Conservation (phyloP, 2,113 vertebrate species). For the Sakesphorus luctuosus region DNA sequence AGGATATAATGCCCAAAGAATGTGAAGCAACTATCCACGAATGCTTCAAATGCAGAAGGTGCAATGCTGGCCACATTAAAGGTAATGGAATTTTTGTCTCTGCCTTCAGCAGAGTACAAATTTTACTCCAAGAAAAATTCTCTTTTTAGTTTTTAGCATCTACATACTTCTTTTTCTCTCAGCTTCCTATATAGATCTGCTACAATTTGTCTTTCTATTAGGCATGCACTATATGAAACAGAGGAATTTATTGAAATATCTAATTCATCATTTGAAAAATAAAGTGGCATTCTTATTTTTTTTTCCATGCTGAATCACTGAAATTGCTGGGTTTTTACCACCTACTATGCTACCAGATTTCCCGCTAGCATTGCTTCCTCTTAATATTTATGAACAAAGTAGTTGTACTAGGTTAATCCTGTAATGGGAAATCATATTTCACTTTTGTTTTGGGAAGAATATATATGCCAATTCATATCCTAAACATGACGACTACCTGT, state of each 20-base stretch:
- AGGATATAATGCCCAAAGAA: background rate
- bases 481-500: background rate
- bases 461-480: background rate
- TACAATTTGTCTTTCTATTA: background rate
- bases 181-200: background rate
- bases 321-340: background rate
- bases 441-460: background rate
- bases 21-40: background rate
- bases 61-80: background rate
- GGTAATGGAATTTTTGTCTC: background rate
- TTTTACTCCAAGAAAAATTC: background rate
- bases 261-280: background rate
- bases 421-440: background rate
- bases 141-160: background rate
- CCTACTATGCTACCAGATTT: background rate
- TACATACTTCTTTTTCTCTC: background rate
- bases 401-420: background rate
- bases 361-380: background rate
- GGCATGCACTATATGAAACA: background rate
- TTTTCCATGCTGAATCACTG: background rate
- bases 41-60: background rate
- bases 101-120: background rate
- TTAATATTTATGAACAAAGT: background rate
- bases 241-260: background rate
- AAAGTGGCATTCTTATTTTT: rapidly evolving